Percentiles rank a stretch among this genome's conserved stretches.
Evolutionary conservation across 2,797 vertebrate genomes (phyloP).

Genomic region (Triplophysa bombifrons): DNA sequence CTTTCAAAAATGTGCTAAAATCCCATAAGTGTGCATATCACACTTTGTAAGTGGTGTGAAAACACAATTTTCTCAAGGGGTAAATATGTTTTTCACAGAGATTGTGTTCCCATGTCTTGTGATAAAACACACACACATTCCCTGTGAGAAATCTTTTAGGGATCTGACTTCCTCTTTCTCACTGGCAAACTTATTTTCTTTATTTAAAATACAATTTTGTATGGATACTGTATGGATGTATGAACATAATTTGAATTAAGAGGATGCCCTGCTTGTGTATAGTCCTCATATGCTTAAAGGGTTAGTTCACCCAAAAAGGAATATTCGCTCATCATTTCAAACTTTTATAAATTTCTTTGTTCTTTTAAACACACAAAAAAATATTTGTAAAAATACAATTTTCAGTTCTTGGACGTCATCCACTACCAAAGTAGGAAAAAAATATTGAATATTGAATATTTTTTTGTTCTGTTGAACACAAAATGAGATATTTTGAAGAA

Average conservation of each 20-base stretch:
- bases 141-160: not conserved
- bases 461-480: too few species aligned
- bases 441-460: too few species aligned
- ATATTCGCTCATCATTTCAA: too few species aligned
- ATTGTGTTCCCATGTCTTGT: not conserved
- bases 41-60: constrained; percentile 1
- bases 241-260: not conserved
- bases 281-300: not conserved
- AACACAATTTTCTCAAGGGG: not conserved
- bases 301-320: too few species aligned
- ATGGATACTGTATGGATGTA: not conserved
- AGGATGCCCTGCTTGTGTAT: not conserved
- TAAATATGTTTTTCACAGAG: not conserved
- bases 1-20: not conserved
- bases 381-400: too few species aligned
- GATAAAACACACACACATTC: not conserved
- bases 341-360: too few species aligned
- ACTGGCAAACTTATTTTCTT: not conserved
- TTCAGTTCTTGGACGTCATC: too few species aligned
- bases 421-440: too few species aligned
- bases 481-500: too few species aligned
- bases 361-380: too few species aligned
- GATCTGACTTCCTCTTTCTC: not conserved
- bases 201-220: not conserved
- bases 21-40: constrained; percentile 11